Percentiles rank a stretch among this genome's conserved stretches.
phyloP scores from a whole-genome alignment of 2,888 invertebrate genomes.

The Dicranocentrus wangi region DNA sequence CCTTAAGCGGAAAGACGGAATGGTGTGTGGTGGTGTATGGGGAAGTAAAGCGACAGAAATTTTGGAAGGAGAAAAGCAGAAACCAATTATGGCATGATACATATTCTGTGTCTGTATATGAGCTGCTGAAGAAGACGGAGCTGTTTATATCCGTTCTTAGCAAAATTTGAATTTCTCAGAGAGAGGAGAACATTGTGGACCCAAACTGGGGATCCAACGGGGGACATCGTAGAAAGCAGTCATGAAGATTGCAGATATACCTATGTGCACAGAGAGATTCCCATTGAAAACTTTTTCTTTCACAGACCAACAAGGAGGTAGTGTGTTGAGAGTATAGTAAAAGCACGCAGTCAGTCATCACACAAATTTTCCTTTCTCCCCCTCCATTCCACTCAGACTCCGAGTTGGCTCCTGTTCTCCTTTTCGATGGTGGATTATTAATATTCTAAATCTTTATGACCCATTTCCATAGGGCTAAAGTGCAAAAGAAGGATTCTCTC shows the following conservation, averaged over 20 bases:
- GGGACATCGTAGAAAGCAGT: constrained; percentile 11
- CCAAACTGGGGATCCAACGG: not conserved
- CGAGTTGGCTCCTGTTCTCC: not conserved
- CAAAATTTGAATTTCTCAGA: constrained; percentile 24
- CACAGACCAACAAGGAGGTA: too few species aligned
- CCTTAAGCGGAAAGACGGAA: too few species aligned
- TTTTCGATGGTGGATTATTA: constrained; percentile 47
- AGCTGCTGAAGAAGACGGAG: constrained; percentile 30
- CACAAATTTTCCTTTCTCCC: too few species aligned
- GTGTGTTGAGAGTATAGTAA: not conserved
- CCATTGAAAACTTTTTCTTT: too few species aligned
- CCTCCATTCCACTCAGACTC: not conserved
- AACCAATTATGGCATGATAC: constrained; percentile 4
- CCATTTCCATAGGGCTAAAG: constrained; percentile 57
- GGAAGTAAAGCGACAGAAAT: not conserved
- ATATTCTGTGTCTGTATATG: too few species aligned
- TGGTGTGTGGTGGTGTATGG: too few species aligned
- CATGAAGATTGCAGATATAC: constrained; percentile 1
- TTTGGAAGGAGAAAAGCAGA: not conserved
- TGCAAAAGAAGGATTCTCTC: constrained; percentile 44
- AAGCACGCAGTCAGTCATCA: constrained; percentile 1
- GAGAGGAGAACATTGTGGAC: constrained; percentile 14
- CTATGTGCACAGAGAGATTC: too few species aligned
- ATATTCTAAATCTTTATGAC: constrained; percentile 64
- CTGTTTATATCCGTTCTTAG: not conserved